phyloP scores from a whole-genome alignment of 2,888 invertebrate genomes.

The Trichopria drosophilae region DNA sequence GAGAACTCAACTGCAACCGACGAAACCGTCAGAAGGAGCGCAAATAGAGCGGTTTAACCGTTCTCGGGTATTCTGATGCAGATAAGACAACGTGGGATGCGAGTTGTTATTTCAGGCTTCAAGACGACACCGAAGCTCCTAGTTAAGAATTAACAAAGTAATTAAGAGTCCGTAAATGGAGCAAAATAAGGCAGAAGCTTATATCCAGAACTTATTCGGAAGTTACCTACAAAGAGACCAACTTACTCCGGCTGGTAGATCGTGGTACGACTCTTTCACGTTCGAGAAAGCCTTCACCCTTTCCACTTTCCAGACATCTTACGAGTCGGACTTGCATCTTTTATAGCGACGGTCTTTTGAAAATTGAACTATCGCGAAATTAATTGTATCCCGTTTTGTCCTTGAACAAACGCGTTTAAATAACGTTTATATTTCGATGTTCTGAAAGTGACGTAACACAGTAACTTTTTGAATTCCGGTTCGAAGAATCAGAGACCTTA shows the following conservation, averaged over 20 bases:
- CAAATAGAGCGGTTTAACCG: too few species aligned
- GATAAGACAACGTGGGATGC: conserved; percentile 36
- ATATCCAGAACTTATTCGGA: conserved; percentile 50
- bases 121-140: conserved; percentile 45
- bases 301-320: too few species aligned
- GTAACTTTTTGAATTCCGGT: too few species aligned
- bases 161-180: conserved; percentile 54
- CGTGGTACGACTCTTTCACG: conserved; percentile 42
- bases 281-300: conserved; percentile 38
- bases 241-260: conserved; percentile 38
- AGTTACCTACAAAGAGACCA: conserved; percentile 40
- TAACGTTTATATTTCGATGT: too few species aligned
- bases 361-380: too few species aligned
- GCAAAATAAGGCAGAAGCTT: conserved; percentile 50
- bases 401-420: too few species aligned
- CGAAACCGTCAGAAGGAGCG: too few species aligned
- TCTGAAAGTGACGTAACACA: too few species aligned
- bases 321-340: conserved; percentile 7
- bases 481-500: too few species aligned
- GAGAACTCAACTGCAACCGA: too few species aligned
- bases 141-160: conserved; percentile 55
- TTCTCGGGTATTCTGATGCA: conserved; percentile 28
- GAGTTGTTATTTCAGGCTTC: conserved; percentile 50
- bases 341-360: neutral
- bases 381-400: too few species aligned